Base-by-base conservation (phyloP, 2,797 vertebrate genomes). In the Rhinogobio ventralis region DNA sequence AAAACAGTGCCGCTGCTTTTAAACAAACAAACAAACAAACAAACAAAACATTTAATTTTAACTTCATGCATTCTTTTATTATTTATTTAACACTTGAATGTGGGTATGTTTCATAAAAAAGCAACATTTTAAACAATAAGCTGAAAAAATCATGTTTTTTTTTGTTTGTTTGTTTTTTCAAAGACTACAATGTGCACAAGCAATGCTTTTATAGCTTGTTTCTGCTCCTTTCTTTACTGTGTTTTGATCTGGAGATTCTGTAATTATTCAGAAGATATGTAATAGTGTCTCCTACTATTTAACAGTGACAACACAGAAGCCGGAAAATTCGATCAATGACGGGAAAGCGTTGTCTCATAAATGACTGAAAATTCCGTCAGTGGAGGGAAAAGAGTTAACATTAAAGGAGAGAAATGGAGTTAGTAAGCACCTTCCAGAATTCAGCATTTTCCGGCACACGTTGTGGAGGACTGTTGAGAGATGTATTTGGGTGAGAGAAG, bases 391-490 rank as follows among this genome's bases (percentile, higher is more conserved):
- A 57, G 55, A 4, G 23, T 55, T 60, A 14, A 53, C 49, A 39
- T 71, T 33, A 67, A 67, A 83, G 49, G 11, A 30, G 17, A 39
- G 20, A 84, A 57, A 84, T 60, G 1, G 25, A 64, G 77, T 69
- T 25, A 62, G 28, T 67, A 39, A 53, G 30, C 33, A n/a, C 10
- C 46, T 68, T 80, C 64, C 79, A 53, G 64, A 20, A 30, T 60
- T 72, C 39, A 20, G 19, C 71, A 25, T 62, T 42, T 33, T 7
- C 42, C 7, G 55, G 67, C 53, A 62, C 45, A 51, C n/a, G 7
- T 62, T 81, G 66, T 78, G 73, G 64, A 36, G 42, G 75, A 42
- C 55, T 39, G 51, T 69, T 49, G 62, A 46, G 77, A 60, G 72
- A 14, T 13, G 46, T 39, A 19, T 78, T 79, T 71, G 51, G 46